Evolutionary conservation across 2,113 vertebrate genomes (phyloP).

Genomic region (Falco punctatus): DNA sequence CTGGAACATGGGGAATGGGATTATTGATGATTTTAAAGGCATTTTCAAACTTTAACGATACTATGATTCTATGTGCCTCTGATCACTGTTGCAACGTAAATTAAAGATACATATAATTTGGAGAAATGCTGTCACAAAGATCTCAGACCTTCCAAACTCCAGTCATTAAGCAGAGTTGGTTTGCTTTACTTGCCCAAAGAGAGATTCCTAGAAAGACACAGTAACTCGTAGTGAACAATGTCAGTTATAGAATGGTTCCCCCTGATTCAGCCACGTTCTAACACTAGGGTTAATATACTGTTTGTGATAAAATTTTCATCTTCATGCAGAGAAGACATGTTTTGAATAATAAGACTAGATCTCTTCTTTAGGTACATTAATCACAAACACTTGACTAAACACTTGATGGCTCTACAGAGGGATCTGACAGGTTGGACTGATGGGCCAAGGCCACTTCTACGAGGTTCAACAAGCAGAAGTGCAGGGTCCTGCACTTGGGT

Average conservation of each 20-base stretch:
- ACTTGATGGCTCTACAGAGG: not conserved
- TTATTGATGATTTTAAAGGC: not conserved
- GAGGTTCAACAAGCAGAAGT: not conserved
- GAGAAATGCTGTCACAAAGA: not conserved
- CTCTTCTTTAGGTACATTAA: not conserved
- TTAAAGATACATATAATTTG: not conserved
- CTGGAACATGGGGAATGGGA: not conserved
- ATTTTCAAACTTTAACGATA: too few species aligned
- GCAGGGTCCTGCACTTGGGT: fast-evolving
- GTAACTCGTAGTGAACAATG: not conserved
- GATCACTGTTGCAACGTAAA: not conserved
- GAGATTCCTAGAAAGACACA: not conserved
- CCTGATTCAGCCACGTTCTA: not conserved
- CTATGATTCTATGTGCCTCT: too few species aligned
- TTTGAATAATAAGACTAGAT: not conserved
- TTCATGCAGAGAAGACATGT: not conserved
- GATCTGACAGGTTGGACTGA: not conserved
- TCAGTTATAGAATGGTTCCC: not conserved
- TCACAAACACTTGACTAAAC: not conserved
- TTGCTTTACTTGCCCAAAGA: not conserved
- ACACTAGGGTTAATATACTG: not conserved
- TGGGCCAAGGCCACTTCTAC: not conserved
- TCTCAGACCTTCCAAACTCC: not conserved
- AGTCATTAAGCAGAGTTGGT: not conserved
- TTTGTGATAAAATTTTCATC: not conserved